Conservation (phyloP, 2,113 vertebrate genomes). For the Actenoides lindsayi region DNA sequence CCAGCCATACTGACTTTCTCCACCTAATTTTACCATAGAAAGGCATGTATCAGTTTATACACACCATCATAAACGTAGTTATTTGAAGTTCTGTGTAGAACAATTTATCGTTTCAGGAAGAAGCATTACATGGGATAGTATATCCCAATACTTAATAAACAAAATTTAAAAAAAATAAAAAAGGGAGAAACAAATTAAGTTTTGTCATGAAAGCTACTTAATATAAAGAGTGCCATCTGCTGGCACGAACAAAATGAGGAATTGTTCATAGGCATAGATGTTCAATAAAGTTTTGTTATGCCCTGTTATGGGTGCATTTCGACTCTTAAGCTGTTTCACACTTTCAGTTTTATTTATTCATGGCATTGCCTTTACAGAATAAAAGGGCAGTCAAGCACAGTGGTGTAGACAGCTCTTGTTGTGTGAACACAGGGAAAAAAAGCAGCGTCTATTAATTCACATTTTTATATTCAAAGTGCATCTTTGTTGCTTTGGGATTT, state of each 20-base stretch:
- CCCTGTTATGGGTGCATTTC: neutral
- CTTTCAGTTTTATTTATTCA: conserved; percentile 59
- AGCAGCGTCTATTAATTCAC: neutral
- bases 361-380: neutral
- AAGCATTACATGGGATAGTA: neutral
- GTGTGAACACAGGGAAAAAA: neutral
- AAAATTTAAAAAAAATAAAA: neutral
- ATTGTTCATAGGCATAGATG: neutral
- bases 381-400: conserved; percentile 45
- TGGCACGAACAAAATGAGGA: neutral
- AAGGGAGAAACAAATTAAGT: neutral
- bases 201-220: conserved; percentile 27
- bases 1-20: neutral
- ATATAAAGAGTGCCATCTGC: conserved; percentile 70
- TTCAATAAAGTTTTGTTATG: conserved; percentile 52
- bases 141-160: neutral
- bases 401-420: neutral
- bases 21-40: neutral
- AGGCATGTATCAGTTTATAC: neutral
- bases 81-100: neutral
- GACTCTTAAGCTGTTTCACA: conserved; percentile 2
- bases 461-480: neutral
- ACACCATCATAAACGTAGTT: neutral
- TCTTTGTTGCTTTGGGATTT: neutral
- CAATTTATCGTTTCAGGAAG: neutral